These are phyloP conservation scores for Periophthalmus modestus DNA, from an alignment of 2,113 vertebrate genomes.

Conservation along the genomic window DNA sequence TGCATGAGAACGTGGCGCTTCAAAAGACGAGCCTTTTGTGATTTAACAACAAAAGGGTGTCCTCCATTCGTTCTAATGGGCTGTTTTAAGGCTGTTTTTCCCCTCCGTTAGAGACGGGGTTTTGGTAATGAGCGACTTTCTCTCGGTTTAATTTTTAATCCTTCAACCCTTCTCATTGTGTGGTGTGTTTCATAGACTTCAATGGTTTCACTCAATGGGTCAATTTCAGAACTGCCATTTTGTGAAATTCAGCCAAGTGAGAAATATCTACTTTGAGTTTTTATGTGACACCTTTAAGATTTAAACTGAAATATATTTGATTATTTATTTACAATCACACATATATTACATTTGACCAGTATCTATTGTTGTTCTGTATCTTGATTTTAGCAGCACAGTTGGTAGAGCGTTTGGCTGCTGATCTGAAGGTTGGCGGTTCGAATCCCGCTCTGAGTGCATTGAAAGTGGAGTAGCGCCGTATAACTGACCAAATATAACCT, in stretches of 20 bases:
- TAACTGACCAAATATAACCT: too few relatives aligned
- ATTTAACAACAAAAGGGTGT: conserved; percentile 61
- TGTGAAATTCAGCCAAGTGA: conserved; percentile 22
- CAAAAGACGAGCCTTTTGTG: conserved; percentile 49
- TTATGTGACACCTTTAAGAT: background rate
- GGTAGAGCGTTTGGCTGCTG: too few relatives aligned
- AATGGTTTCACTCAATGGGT: conserved; percentile 44
- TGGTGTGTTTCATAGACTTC: background rate
- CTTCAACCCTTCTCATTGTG: conserved; percentile 20
- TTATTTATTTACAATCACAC: background rate
- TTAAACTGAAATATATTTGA: background rate
- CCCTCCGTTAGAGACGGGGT: conserved; percentile 55
- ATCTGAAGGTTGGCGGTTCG: too few relatives aligned
- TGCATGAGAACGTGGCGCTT: conserved; percentile 33
- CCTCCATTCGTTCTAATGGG: conserved; percentile 55
- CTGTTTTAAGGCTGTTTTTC: conserved; percentile 63
- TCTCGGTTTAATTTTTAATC: conserved; percentile 42
- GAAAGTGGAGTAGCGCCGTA: too few relatives aligned
- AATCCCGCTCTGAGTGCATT: too few relatives aligned
- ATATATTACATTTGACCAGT: background rate
- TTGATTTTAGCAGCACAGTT: background rate
- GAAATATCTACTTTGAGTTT: background rate
- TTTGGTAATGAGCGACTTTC: conserved; percentile 67
- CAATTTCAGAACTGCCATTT: conserved; percentile 51
- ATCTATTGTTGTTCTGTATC: background rate